These are phyloP conservation scores for Shargacucullia verbasci DNA, from an alignment of 2,888 invertebrate genomes.

Conservation along the genomic window DNA sequence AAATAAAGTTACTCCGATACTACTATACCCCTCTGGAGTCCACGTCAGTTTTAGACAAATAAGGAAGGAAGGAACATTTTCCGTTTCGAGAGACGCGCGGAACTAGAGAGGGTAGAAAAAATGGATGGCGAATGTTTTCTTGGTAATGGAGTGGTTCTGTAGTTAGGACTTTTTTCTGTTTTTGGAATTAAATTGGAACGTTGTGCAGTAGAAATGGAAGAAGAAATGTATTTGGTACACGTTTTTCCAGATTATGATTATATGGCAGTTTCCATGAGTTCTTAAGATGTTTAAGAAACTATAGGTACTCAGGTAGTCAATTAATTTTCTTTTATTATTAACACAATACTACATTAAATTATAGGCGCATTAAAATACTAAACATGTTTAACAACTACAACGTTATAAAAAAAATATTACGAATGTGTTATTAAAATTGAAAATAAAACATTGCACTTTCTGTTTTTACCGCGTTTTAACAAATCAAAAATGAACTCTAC, in stretches of 20 bases:
- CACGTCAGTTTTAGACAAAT: constrained; percentile 83
- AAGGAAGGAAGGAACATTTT: constrained; percentile 77
- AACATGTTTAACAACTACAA: no score
- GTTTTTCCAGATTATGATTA: background rate
- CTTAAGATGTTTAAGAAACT: no score
- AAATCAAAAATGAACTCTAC: constrained; percentile 67
- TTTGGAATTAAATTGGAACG: constrained; percentile 23
- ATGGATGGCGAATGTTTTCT: constrained; percentile 52
- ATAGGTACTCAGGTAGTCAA: no score
- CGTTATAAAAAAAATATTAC: no score
- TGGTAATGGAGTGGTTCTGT: constrained; percentile 53
- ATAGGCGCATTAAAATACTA: no score
- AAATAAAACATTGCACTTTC: no score
- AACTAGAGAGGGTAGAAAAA: constrained; percentile 49
- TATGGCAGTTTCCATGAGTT: no score
- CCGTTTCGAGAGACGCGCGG: constrained; percentile 66
- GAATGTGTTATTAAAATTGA: no score
- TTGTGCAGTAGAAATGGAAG: constrained; percentile 4
- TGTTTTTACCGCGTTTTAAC: constrained; percentile 28
- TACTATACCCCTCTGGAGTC: constrained; percentile 60
- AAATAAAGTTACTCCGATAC: constrained; percentile 74
- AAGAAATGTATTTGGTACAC: background rate
- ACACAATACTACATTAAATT: no score
- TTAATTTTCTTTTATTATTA: no score
- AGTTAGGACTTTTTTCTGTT: constrained; percentile 29